phyloP scores from a whole-genome alignment of 23 tunicate species.

The Halocynthia roretzi region DNA sequence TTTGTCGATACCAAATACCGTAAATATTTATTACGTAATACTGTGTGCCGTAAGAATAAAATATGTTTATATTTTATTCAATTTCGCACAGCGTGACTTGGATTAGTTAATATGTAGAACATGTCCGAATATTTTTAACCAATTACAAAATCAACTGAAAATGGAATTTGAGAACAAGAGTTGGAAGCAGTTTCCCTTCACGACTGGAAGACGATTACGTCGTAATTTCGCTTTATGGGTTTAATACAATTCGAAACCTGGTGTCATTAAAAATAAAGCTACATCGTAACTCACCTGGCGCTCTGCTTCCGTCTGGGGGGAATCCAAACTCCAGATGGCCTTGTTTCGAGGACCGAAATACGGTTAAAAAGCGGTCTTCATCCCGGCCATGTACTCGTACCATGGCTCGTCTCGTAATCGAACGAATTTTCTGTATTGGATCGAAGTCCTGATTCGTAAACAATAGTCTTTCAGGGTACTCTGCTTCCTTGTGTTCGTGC shows the following conservation, averaged over 20 bases:
- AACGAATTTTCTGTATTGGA: slow-evolving; percentile 7
- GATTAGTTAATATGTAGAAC: no score
- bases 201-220: background rate
- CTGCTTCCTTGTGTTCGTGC: background rate
- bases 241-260: background rate
- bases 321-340: slow-evolving; percentile 31
- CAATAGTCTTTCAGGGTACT: slow-evolving; percentile 1
- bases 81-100: no score
- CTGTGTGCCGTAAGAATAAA: no score
- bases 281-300: slow-evolving; percentile 3
- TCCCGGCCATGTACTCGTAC: slow-evolving; percentile 7
- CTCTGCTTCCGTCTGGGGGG: background rate
- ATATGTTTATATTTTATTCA: no score
- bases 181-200: background rate
- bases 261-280: background rate
- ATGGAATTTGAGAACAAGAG: no score
- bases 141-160: no score
- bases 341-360: slow-evolving; percentile 1
- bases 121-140: no score
- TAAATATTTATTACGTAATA: no score
- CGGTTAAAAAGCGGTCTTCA: slow-evolving; percentile 9
- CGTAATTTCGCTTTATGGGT: background rate
- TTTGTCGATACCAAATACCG: no score
- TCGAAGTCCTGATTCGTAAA: background rate
- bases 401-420: slow-evolving; percentile 3